Base-by-base conservation (phyloP, 2,797 vertebrate species). In the Eidolon dupreanum region DNA sequence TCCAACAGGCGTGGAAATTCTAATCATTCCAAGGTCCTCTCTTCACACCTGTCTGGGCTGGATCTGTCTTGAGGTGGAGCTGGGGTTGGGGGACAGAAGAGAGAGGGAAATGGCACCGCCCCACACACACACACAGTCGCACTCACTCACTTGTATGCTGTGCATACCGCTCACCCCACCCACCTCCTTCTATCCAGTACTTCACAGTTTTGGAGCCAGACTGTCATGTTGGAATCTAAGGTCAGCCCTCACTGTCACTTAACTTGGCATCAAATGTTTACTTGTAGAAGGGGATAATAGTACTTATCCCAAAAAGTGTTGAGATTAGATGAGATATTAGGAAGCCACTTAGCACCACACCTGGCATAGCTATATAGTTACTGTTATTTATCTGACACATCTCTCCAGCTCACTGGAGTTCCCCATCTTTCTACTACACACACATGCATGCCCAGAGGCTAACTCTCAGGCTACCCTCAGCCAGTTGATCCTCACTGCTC, bases 11-110 rank as follows among this genome's bases (percentile, higher is more conserved):
- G n/a, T 16, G 43, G 70, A 22, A 11, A 53, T 91, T 83, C 82
- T 92, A 93, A 19, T 73, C 81, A 85, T 95, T 95, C 85, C 57
- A 63, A 65, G 85, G 51, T 41, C 65, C 46, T 85, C 24, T 88
- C 46, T 66, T 55, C 38, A 92, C 43, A 49, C 77, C 88, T 94
- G 68, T 63, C 85, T 86, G 88, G 57, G 41, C 70, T 75, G 33
- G 38, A 57, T 88, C n/a, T 87, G 22, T 66, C 57, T 51, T 61
- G 81, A 81, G 43, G 43, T 15, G 51, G 36, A 71, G 66, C n/a
- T 38, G 19, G 43, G 61, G 19, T 0, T 41, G 17, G 19, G 24
- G 55, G 88, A n/a, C 22, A 55, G 33, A 24, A 86, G 36, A 74
- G 20, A 4, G 12, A 38, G n/a, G 70, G 28, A 70, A 15, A 20